phyloP scores from a whole-genome alignment of 2,113 vertebrate genomes.

The Crocuta crocuta region DNA sequence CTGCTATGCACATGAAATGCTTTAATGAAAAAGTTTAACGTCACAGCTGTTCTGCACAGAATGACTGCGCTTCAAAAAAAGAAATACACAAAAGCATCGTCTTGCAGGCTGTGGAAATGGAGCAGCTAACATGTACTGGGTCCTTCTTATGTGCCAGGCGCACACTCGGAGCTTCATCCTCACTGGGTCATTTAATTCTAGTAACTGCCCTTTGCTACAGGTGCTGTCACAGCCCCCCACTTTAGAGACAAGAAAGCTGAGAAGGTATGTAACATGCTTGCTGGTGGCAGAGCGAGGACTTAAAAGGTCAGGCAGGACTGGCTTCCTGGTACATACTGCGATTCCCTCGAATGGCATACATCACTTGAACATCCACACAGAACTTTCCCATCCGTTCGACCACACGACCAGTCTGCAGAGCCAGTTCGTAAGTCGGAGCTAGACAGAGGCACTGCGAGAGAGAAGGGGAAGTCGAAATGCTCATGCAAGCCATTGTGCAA shows the following conservation, averaged over 20 bases:
- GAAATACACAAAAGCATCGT: not conserved
- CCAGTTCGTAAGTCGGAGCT: conserved; percentile 89
- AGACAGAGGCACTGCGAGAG: conserved; percentile 87
- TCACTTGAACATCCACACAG: conserved; percentile 82
- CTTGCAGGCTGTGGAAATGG: not conserved
- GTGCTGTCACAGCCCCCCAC: not conserved
- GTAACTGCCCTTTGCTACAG: not conserved
- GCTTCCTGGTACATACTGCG: conserved; percentile 80
- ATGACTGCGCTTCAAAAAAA: not conserved
- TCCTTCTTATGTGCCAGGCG: not conserved
- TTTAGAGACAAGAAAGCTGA: not conserved
- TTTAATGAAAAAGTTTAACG: not conserved
- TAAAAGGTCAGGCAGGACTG: not conserved
- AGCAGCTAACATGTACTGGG: not conserved
- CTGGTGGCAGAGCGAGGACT: not conserved
- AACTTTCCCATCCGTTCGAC: conserved; percentile 85
- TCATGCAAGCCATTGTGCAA: not conserved
- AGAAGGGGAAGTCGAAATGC: not conserved
- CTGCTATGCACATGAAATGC: not conserved
- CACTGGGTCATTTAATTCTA: not conserved
- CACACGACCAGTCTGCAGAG: conserved; percentile 88
- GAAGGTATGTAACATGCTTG: not conserved
- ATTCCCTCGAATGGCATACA: conserved; percentile 87
- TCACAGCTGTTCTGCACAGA: not conserved
- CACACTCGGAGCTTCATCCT: not conserved